phyloP scores from a whole-genome alignment of 2,888 invertebrate genomes.

The Cosmopolites sordidus region DNA sequence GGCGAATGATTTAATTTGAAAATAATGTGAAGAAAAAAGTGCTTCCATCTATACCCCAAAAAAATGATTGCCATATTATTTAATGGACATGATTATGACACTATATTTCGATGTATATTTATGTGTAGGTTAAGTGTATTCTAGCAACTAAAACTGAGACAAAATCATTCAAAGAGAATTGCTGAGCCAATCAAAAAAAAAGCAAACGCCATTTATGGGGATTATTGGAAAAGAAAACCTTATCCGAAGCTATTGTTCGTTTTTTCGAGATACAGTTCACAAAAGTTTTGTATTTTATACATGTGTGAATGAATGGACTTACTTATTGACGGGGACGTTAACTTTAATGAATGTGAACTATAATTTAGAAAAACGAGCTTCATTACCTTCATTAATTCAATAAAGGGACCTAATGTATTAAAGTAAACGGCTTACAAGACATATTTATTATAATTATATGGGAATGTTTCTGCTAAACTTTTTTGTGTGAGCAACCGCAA shows the following conservation, averaged over 20 bases:
- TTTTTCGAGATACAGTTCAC: background rate
- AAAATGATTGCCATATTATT: slow-evolving; percentile 43
- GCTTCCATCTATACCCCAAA: slow-evolving; percentile 43
- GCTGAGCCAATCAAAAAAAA: slow-evolving; percentile 53
- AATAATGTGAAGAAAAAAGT: slow-evolving; percentile 23
- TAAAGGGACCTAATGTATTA: slow-evolving; percentile 41
- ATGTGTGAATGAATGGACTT: background rate
- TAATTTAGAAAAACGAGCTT: slow-evolving; percentile 16
- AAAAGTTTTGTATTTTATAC: background rate
- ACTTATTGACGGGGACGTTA: background rate
- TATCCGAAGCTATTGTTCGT: slow-evolving; percentile 6
- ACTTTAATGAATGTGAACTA: slow-evolving; percentile 3
- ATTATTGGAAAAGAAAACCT: slow-evolving; percentile 4
- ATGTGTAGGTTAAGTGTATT: slow-evolving; percentile 31
- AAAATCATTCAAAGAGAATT: slow-evolving; percentile 46
- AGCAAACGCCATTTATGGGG: slow-evolving; percentile 27
- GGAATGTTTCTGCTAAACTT: slow-evolving; percentile 19
- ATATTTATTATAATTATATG: slow-evolving; percentile 11
- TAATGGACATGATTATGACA: slow-evolving; percentile 32
- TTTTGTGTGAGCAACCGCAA: slow-evolving; percentile 19
- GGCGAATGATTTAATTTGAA: slow-evolving; percentile 22
- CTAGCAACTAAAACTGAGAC: slow-evolving; percentile 30
- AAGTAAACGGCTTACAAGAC: slow-evolving; percentile 9
- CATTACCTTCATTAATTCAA: slow-evolving; percentile 26
- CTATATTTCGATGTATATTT: slow-evolving; percentile 28